A percentile compares a stretch with the other conserved stretches of the same genome.
These are phyloP conservation scores for Sarcophaga subvicina DNA, from an alignment of 2,888 invertebrate species.

Conservation along the genomic window DNA sequence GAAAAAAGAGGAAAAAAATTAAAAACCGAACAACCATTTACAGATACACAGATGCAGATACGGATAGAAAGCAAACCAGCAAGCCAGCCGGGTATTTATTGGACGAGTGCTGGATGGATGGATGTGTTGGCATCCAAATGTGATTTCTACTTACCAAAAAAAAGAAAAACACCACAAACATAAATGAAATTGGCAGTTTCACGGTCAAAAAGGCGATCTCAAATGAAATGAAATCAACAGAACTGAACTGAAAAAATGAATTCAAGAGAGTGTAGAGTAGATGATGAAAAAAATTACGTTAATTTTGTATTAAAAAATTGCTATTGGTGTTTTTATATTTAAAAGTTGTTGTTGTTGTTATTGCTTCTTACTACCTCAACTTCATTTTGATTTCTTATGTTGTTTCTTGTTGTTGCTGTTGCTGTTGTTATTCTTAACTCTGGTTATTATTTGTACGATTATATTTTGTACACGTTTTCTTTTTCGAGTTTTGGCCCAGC, in stretches of 20 bases:
- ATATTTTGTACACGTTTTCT: conserved; percentile 63
- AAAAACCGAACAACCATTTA: neutral
- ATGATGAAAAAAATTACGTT: conserved; percentile 33
- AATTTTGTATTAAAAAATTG: conserved; percentile 62
- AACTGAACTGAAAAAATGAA: conserved; percentile 41
- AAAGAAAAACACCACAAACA: conserved; percentile 22
- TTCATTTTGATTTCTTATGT: conserved; percentile 36
- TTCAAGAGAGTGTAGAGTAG: no score
- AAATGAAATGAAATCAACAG: conserved; percentile 51
- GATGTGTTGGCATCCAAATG: conserved; percentile 62
- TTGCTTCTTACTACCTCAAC: conserved; percentile 40
- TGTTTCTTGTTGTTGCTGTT: no score
- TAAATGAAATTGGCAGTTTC: conserved; percentile 72
- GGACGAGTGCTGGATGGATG: conserved; percentile 34
- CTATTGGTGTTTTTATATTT: conserved; percentile 59
- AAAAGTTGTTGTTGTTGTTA: conserved; percentile 12
- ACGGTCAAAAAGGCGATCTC: conserved; percentile 63
- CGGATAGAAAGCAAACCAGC: conserved; percentile 46
- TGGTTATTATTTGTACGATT: conserved; percentile 65
- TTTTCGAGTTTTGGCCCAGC: conserved; percentile 21
- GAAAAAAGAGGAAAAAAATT: neutral
- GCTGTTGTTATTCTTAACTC: conserved; percentile 36
- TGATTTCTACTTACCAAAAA: conserved; percentile 64
- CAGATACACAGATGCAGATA: conserved; percentile 36
- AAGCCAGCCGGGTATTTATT: conserved; percentile 16